Percentiles rank a stretch among this genome's conserved stretches.
Evolutionary conservation across 2,797 vertebrate genomes (phyloP).

Genomic region (Allobates femoralis): DNA sequence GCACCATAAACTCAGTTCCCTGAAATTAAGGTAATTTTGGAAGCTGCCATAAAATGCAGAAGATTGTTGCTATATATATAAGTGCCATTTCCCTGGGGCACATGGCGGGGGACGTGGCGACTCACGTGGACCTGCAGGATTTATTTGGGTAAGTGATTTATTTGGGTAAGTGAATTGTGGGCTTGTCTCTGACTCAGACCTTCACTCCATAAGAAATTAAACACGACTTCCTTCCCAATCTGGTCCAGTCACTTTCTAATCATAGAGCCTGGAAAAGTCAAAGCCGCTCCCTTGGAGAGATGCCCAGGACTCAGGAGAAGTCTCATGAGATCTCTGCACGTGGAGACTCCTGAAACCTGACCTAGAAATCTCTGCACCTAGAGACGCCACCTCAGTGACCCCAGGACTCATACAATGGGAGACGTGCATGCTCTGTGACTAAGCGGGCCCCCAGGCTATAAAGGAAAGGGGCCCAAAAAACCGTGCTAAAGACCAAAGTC

Average conservation of each 20-base stretch:
- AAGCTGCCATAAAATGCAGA: not conserved
- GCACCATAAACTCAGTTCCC: not conserved
- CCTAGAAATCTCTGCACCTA: conserved; percentile 42
- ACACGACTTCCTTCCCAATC: conserved; percentile 56
- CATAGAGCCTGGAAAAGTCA: conserved; percentile 59
- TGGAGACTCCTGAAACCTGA: conserved; percentile 29
- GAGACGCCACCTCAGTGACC: not conserved
- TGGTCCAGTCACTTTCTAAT: conserved; percentile 63
- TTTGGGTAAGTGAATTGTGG: conserved; percentile 47
- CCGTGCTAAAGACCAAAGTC: too few species aligned
- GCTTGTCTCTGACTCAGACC: conserved; percentile 57
- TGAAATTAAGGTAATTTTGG: not conserved
- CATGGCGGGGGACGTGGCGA: not conserved
- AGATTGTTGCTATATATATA: not conserved
- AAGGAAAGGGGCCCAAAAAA: not conserved
- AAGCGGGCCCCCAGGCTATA: not conserved
- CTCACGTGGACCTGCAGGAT: conserved; percentile 39
- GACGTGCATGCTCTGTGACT: not conserved
- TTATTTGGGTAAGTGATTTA: not conserved
- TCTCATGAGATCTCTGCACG: conserved; percentile 13
- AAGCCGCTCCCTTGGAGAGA: conserved; percentile 53
- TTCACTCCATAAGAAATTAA: conserved; percentile 50
- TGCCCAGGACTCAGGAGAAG: conserved; percentile 19
- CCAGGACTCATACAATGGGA: not conserved
- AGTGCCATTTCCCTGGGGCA: not conserved